These are phyloP conservation scores for Spialia ferax DNA, from an alignment of 2,888 invertebrate genomes.

Conservation along the genomic window DNA sequence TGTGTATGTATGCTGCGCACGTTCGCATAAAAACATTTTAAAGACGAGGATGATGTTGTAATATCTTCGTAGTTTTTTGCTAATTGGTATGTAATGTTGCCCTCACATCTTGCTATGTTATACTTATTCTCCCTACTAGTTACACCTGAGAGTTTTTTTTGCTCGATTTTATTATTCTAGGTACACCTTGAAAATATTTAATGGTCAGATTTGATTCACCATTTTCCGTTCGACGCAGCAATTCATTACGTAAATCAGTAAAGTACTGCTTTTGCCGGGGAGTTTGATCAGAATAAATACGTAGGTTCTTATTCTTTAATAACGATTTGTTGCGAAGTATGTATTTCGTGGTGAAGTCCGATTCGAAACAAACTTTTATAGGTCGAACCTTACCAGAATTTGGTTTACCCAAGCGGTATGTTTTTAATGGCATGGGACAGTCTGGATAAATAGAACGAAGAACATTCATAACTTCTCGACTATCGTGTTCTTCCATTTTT, in stretches of 20 bases:
- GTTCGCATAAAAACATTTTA: conserved; percentile 24
- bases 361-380: conserved; percentile 23
- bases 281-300: too few relatives aligned
- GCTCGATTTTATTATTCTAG: conserved; percentile 5
- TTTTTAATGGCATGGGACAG: conserved; percentile 7
- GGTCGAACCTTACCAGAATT: neutral
- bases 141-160: neutral
- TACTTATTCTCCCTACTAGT: neutral
- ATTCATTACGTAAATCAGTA: too few relatives aligned
- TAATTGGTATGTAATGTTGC: neutral
- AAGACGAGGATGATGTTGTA: conserved; percentile 1
- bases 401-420: conserved; percentile 9
- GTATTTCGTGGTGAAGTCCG: conserved; percentile 28
- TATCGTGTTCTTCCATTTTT: neutral
- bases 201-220: conserved; percentile 14
- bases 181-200: conserved; percentile 10
- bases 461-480: too few relatives aligned
- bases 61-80: neutral
- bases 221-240: conserved; percentile 14
- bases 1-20: conserved; percentile 44
- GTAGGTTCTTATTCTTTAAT: too few relatives aligned
- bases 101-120: neutral
- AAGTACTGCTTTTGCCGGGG: too few relatives aligned
- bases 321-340: conserved; percentile 43
- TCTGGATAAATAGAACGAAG: neutral